Conservation (phyloP, 2,888 invertebrate species). For the Apodemia mormo region DNA sequence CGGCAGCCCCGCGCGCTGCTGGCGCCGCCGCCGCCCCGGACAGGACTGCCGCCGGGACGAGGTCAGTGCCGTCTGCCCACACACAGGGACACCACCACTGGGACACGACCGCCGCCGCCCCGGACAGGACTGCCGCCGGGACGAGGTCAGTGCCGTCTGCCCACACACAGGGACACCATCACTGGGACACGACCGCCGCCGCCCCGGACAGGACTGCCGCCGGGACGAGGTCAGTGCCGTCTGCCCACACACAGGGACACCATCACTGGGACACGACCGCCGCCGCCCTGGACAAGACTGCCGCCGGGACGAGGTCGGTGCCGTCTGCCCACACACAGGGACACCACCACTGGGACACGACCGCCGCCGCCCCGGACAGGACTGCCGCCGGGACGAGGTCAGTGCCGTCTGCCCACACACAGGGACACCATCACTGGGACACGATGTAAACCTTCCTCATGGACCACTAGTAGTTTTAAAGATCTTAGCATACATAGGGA, state of each 20-base stretch:
- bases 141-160: slow-evolving; percentile 53
- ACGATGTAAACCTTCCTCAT: too few relatives aligned
- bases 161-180: too few relatives aligned
- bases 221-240: slow-evolving; percentile 57
- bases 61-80: slow-evolving; percentile 42
- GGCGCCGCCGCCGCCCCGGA: slow-evolving; percentile 61
- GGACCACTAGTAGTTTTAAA: too few relatives aligned
- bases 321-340: too few relatives aligned
- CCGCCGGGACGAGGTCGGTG: slow-evolving; percentile 59
- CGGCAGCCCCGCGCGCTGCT: slow-evolving; percentile 57
- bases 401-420: neutral
- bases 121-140: slow-evolving; percentile 64
- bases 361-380: slow-evolving; percentile 60
- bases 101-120: slow-evolving; percentile 45
- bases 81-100: too few relatives aligned
- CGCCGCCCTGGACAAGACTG: slow-evolving; percentile 69
- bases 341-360: too few relatives aligned
- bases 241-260: too few relatives aligned
- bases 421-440: too few relatives aligned
- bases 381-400: slow-evolving; percentile 68
- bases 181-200: slow-evolving; percentile 32
- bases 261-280: too few relatives aligned
- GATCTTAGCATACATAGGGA: too few relatives aligned
- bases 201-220: slow-evolving; percentile 67
- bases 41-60: slow-evolving; percentile 67